A percentile compares a stretch with the other conserved stretches of the same genome.
Evolutionary conservation across 2,113 vertebrate species (phyloP).

Genomic region (Nesoenas mayeri): DNA sequence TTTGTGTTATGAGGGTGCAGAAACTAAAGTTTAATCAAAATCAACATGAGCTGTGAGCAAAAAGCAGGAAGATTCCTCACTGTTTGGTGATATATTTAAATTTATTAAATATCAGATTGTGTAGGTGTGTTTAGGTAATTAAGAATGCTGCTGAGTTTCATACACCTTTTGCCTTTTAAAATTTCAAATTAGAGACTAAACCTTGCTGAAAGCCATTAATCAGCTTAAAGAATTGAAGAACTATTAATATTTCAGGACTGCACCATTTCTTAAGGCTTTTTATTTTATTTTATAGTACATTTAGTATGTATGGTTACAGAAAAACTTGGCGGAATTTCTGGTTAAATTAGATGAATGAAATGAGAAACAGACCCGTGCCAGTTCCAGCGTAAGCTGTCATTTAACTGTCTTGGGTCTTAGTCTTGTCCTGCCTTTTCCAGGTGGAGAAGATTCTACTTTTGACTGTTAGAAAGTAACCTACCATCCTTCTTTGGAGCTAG

Average conservation of each 20-base stretch:
- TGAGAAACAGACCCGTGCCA: neutral
- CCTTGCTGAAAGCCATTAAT: neutral
- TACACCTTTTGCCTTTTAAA: neutral
- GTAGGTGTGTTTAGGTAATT: neutral
- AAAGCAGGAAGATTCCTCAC: neutral
- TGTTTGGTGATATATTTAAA: neutral
- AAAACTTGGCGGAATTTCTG: neutral
- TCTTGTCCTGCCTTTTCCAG: neutral
- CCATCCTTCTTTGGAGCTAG: neutral
- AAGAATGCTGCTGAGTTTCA: neutral
- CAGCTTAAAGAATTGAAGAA: neutral
- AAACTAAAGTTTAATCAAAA: conserved; percentile 1
- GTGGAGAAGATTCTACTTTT: neutral
- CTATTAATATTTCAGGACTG: neutral
- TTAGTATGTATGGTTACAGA: neutral
- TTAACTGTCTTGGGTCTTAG: neutral
- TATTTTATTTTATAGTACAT: neutral
- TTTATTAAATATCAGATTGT: neutral
- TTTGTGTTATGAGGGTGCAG: neutral
- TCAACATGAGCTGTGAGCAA: neutral
- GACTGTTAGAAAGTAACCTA: neutral
- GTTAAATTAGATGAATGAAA: neutral
- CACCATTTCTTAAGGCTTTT: neutral
- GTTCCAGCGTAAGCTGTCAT: neutral
- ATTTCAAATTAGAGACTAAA: neutral